These are phyloP conservation scores for Mylabris sibirica DNA, from an alignment of 2,888 invertebrate genomes.

Conservation along the genomic window DNA sequence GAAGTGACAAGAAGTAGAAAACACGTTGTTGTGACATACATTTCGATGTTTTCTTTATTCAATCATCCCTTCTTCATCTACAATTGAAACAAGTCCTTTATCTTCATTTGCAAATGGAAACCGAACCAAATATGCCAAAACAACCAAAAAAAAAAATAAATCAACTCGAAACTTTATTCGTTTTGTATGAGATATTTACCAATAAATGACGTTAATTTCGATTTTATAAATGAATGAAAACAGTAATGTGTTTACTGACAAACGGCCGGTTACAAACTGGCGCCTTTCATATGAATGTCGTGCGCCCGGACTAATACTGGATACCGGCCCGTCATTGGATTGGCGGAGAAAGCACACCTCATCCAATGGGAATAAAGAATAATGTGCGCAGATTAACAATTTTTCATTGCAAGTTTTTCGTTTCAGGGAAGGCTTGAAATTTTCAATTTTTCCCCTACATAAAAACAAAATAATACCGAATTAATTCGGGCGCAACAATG, in stretches of 20 bases:
- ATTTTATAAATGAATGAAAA: not conserved
- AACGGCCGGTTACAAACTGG: constrained; percentile 44
- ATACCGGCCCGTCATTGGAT: constrained; percentile 46
- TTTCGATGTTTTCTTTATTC: constrained; percentile 36
- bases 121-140: not conserved
- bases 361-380: constrained; percentile 51
- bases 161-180: too few relatives aligned
- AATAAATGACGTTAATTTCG: not conserved
- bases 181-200: too few relatives aligned
- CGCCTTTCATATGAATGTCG: constrained; percentile 35
- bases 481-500: too few relatives aligned
- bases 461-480: not conserved
- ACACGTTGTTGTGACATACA: constrained; percentile 50
- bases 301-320: constrained; percentile 34
- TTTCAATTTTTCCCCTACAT: not conserved
- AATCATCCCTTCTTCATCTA: constrained; percentile 35
- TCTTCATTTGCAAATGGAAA: not conserved
- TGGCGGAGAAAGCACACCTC: constrained; percentile 51
- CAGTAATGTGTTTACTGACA: constrained; percentile 2
- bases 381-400: constrained; percentile 49
- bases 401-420: not conserved
- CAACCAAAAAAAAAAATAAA: not conserved
- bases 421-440: not conserved
- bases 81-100: constrained; percentile 18
- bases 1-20: constrained; percentile 50